Conservation (phyloP, 2,888 invertebrate species). For the Salticus scenicus region DNA sequence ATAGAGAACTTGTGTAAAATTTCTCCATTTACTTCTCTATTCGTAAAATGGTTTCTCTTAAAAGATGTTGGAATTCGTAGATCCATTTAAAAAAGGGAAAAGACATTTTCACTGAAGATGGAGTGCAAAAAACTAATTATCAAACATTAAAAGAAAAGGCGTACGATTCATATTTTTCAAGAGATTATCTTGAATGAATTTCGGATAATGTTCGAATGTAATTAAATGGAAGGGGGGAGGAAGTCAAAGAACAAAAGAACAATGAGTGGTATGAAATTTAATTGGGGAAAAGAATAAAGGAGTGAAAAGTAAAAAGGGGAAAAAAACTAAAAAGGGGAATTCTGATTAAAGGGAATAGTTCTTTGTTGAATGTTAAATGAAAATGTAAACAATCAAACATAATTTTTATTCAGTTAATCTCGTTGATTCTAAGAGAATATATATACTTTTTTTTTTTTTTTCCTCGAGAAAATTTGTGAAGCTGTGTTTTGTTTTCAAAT, state of each 20-base stretch:
- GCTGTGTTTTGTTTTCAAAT: too few relatives aligned
- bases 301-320: not conserved
- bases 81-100: not conserved
- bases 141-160: slow-evolving; percentile 7
- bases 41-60: not conserved
- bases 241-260: not conserved
- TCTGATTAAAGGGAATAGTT: not conserved
- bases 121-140: not conserved
- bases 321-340: not conserved
- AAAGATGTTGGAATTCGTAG: not conserved
- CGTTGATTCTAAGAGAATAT: too few relatives aligned
- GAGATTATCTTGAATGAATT: slow-evolving; percentile 14
- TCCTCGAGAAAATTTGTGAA: too few relatives aligned
- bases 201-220: slow-evolving; percentile 15
- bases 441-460: too few relatives aligned
- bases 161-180: slow-evolving; percentile 5
- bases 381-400: slow-evolving; percentile 8
- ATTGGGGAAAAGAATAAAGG: not conserved
- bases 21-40: slow-evolving; percentile 32
- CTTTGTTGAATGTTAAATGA: not conserved
- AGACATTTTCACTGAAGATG: not conserved
- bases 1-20: slow-evolving; percentile 63
- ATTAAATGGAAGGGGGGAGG: not conserved
- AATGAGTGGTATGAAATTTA: slow-evolving; percentile 15
- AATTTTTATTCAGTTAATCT: not conserved